These are phyloP conservation scores for Paratrypauchen microcephalus DNA, from an alignment of 2,797 vertebrate genomes.

Conservation along the genomic window DNA sequence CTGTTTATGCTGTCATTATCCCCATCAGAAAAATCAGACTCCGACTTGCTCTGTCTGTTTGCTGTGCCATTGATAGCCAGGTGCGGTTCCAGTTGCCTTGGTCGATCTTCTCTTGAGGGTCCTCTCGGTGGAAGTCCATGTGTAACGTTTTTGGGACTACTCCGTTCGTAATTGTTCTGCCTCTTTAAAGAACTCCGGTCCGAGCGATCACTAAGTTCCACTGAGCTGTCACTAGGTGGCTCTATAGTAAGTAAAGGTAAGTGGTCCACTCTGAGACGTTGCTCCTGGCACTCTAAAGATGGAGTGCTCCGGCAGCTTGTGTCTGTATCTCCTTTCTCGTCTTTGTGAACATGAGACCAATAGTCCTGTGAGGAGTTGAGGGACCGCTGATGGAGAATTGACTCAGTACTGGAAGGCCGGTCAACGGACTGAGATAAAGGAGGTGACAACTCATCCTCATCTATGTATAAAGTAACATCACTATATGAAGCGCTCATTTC, in stretches of 20 bases:
- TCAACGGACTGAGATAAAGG: slow-evolving; percentile 85
- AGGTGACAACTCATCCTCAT: slow-evolving; percentile 94
- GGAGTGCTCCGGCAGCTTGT: slow-evolving; percentile 93
- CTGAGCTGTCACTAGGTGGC: slow-evolving; percentile 94
- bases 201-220: slow-evolving; percentile 92
- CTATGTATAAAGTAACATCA: slow-evolving; percentile 94
- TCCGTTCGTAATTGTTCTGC: slow-evolving; percentile 82
- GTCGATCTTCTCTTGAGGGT: slow-evolving; percentile 82
- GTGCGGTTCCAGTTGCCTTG: slow-evolving; percentile 86
- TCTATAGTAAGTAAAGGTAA: slow-evolving; percentile 91
- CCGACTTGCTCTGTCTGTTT: slow-evolving; percentile 94
- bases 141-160: slow-evolving; percentile 87
- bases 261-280: slow-evolving; percentile 86
- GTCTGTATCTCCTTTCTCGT: slow-evolving; percentile 89
- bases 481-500: slow-evolving; percentile 97
- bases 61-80: slow-evolving; percentile 91
- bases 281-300: slow-evolving; percentile 89
- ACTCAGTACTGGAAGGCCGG: slow-evolving; percentile 86
- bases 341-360: slow-evolving; percentile 90
- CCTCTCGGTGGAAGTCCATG: slow-evolving; percentile 82
- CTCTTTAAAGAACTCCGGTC: slow-evolving; percentile 89
- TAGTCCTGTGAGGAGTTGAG: slow-evolving; percentile 88
- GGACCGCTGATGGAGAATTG: slow-evolving; percentile 84
- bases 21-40: slow-evolving; percentile 95
- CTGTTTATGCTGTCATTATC: slow-evolving; percentile 98